Percentiles rank a stretch among this genome's conserved stretches.
Conservation (phyloP, 2,113 vertebrate species). For the Stercorarius parasiticus region DNA sequence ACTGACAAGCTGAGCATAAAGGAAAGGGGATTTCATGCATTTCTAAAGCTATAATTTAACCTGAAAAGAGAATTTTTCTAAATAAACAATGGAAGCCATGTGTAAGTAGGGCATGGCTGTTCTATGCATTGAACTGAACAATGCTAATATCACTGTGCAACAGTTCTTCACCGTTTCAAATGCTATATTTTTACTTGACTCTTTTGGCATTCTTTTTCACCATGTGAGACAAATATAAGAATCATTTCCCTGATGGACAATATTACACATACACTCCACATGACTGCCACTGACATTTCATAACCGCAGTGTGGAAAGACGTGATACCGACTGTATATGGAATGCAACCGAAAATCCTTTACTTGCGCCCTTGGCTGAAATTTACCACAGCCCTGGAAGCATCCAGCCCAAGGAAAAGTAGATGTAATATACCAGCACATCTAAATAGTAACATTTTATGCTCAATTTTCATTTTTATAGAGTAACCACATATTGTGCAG, state of each 20-base stretch:
- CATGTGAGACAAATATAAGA: not conserved
- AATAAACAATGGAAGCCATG: not conserved
- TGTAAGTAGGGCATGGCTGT: not conserved
- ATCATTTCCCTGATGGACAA: not conserved
- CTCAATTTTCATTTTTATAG: not conserved
- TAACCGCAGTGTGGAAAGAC: not conserved
- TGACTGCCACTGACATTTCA: not conserved
- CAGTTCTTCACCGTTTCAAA: not conserved
- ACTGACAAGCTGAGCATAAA: not conserved
- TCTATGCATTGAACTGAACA: not conserved
- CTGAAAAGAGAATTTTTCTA: not conserved
- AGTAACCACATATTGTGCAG: not conserved
- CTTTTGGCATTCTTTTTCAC: not conserved
- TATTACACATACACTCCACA: not conserved
- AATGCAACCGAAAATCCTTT: not conserved
- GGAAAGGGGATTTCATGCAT: not conserved
- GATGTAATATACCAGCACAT: not conserved
- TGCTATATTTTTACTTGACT: not conserved
- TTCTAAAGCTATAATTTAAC: not conserved
- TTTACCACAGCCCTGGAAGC: not conserved
- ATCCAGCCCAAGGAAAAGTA: not conserved
- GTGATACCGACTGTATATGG: too few species aligned
- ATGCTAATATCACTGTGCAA: not conserved
- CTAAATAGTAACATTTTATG: not conserved
- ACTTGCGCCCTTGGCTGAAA: not conserved